Conservation (phyloP, 35 echinoderm and acorn worm genomes). For the Lytechinus variegatus region DNA sequence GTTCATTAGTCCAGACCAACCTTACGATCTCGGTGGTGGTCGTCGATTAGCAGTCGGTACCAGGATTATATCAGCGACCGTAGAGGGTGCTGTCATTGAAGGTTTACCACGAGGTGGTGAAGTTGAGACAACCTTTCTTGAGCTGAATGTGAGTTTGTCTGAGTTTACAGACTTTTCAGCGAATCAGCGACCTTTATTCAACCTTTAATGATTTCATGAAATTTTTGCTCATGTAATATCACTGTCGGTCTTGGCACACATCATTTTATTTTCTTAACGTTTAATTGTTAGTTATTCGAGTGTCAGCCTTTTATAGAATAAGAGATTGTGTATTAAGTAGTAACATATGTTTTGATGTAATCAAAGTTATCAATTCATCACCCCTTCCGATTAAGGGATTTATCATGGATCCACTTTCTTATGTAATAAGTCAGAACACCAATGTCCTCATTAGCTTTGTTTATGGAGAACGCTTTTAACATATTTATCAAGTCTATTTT, state of each 20-base stretch:
- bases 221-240: no score
- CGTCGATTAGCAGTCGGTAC: constrained; percentile 21
- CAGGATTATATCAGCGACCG: constrained; percentile 12
- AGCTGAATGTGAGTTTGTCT: constrained; percentile 31
- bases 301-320: neutral
- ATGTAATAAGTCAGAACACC: no score
- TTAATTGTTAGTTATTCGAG: neutral
- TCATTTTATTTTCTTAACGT: neutral
- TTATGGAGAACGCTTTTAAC: no score
- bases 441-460: no score
- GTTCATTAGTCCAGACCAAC: constrained; percentile 14
- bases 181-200: neutral
- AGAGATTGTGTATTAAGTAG: neutral
- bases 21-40: neutral
- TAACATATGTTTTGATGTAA: neutral
- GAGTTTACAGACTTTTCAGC: no score
- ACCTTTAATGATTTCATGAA: neutral
- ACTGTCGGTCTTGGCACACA: neutral
- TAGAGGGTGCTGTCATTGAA: constrained; percentile 27
- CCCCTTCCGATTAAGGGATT: neutral
- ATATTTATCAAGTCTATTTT: no score
- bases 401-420: neutral
- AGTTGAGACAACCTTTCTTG: constrained; percentile 26
- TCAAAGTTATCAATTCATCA: neutral
- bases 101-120: constrained; percentile 3